Evolutionary conservation across 1,140 invertebrate species (phyloP).

Genomic region (Drosophila albomicans): DNA sequence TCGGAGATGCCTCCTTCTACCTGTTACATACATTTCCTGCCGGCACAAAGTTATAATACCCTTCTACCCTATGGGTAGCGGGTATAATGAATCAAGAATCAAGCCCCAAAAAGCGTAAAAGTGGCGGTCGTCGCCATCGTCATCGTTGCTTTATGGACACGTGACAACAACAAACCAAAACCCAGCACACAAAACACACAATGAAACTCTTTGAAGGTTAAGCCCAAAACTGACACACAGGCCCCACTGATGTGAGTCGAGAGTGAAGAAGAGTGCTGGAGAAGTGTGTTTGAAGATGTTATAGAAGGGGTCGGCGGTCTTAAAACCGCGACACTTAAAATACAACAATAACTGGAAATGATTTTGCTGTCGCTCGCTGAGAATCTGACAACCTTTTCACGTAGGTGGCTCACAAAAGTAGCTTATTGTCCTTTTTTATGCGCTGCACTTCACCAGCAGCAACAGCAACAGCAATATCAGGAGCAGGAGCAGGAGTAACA

Average conservation of each 20-base stretch:
- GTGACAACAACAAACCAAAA: conserved; percentile 72
- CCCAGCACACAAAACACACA: conserved; percentile 57
- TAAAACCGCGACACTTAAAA: conserved; percentile 72
- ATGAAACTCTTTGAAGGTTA: conserved; percentile 73
- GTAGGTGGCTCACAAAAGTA: conserved; percentile 68
- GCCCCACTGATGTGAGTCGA: background rate
- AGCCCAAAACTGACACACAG: conserved; percentile 22
- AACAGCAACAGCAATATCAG: no score
- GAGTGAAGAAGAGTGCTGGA: background rate
- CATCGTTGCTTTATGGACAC: conserved; percentile 69
- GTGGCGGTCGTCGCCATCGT: conserved; percentile 41
- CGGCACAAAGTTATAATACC: no score
- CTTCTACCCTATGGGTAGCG: no score
- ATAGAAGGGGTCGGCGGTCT: conserved; percentile 12
- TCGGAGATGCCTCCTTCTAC: no score
- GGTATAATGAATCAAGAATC: conserved; percentile 73
- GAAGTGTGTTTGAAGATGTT: background rate
- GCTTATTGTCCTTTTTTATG: conserved; percentile 81
- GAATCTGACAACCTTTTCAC: conserved; percentile 59
- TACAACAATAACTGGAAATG: conserved; percentile 72
- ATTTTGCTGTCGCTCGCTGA: conserved; percentile 44
- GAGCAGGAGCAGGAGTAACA: no score
- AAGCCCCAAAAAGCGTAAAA: conserved; percentile 49
- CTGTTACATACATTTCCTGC: no score
- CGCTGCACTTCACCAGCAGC: conserved; percentile 61